Percentiles rank a stretch among this genome's conserved stretches.
phyloP scores from a whole-genome alignment of 2,113 vertebrate genomes.

The Formicarius rufipectus region DNA sequence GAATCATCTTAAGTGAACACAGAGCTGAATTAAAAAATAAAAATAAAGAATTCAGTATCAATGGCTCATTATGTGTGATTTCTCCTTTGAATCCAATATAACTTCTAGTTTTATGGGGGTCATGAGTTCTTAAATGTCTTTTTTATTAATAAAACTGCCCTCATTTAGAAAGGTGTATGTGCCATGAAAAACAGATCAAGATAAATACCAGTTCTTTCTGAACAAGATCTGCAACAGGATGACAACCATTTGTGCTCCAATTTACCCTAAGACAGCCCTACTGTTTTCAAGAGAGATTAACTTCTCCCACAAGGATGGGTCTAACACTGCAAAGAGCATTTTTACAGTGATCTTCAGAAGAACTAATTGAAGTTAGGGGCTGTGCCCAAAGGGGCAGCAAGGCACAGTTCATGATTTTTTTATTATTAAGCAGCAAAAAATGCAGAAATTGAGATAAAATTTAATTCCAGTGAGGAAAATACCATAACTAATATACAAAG shows the following conservation, averaged over 20 bases:
- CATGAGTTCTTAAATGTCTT: neutral
- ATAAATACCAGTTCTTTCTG: neutral
- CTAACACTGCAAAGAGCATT: neutral
- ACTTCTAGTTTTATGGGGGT: neutral
- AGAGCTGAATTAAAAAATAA: neutral
- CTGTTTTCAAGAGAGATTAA: neutral
- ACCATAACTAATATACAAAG: neutral
- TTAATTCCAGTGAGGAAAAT: neutral
- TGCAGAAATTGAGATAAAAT: neutral
- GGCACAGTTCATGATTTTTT: neutral
- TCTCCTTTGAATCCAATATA: neutral
- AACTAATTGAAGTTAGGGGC: neutral
- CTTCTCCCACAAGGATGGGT: neutral
- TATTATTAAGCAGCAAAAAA: neutral
- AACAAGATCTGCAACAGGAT: neutral
- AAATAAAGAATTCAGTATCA: neutral
- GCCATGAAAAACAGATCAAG: neutral
- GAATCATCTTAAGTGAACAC: neutral
- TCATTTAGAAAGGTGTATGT: neutral
- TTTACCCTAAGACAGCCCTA: neutral
- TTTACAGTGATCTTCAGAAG: neutral
- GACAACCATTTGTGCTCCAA: neutral
- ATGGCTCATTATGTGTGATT: neutral
- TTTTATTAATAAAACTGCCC: neutral
- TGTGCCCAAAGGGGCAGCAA: neutral